Percentiles rank a stretch among this genome's conserved stretches.
These are phyloP conservation scores for Pollenia amentaria DNA, from an alignment of 2,888 invertebrate genomes.

Conservation along the genomic window DNA sequence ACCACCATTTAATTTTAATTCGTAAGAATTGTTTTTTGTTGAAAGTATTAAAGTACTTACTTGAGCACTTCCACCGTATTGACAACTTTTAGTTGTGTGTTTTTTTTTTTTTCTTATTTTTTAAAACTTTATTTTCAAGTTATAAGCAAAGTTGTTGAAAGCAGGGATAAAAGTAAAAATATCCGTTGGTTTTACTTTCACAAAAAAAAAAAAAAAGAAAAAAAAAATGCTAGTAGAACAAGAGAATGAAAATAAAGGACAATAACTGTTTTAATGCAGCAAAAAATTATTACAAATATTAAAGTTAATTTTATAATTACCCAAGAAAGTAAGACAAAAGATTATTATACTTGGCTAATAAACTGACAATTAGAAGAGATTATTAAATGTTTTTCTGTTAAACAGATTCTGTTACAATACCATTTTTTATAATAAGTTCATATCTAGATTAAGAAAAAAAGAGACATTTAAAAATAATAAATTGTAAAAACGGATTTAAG, in stretches of 20 bases:
- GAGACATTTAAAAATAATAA: too few relatives aligned
- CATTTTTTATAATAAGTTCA: not conserved
- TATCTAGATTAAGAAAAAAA: not conserved
- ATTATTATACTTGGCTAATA: slow-evolving; percentile 48
- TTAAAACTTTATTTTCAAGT: not conserved
- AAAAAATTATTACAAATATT: slow-evolving; percentile 30
- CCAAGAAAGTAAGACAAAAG: slow-evolving; percentile 35
- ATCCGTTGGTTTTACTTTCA: not conserved
- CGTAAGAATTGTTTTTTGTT: slow-evolving; percentile 49
- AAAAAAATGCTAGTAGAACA: not conserved
- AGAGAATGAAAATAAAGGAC: not conserved
- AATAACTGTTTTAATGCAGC: slow-evolving; percentile 23
- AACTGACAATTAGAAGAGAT: slow-evolving; percentile 37
- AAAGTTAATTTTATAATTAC: slow-evolving; percentile 45
- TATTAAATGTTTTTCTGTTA: slow-evolving; percentile 11
- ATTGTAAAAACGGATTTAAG: too few relatives aligned
- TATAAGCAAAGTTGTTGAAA: slow-evolving; percentile 19
- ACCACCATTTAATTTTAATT: slow-evolving; percentile 19
- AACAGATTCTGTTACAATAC: not conserved
- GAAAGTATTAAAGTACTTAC: slow-evolving; percentile 48
- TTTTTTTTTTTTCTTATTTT: not conserved
- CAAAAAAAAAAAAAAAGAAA: too few relatives aligned
- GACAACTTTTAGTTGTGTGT: slow-evolving; percentile 23
- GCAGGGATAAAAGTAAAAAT: slow-evolving; percentile 21
- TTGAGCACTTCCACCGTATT: slow-evolving; percentile 29